Conservation (phyloP, 2,797 vertebrate genomes). For the Tokudaia muenninki region DNA sequence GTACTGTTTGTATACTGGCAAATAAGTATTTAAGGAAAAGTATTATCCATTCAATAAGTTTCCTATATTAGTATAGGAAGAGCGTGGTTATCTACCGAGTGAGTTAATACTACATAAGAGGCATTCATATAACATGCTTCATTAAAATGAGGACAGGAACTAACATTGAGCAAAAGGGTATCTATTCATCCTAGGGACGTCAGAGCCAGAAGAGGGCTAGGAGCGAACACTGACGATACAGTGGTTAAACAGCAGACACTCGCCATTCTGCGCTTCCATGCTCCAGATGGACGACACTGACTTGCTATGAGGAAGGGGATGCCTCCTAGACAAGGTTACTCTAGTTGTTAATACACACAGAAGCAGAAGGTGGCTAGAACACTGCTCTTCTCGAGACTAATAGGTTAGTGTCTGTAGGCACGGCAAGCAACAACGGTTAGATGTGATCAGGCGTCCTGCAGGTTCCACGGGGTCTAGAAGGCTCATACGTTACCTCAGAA, state of each 20-base stretch:
- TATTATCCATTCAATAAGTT: neutral
- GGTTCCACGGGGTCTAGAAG: conserved; percentile 7
- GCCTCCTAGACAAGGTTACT: conserved; percentile 75
- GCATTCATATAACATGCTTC: neutral
- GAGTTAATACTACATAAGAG: conserved; percentile 70
- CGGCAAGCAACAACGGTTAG: conserved; percentile 66
- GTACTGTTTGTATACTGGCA: neutral
- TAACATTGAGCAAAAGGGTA: neutral
- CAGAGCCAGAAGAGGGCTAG: conserved; percentile 32
- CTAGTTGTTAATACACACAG: conserved; percentile 85
- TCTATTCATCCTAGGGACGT: neutral
- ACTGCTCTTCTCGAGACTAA: conserved; percentile 47
- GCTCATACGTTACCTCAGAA: conserved; percentile 88
- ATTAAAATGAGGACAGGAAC: neutral
- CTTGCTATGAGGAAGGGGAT: conserved; percentile 59
- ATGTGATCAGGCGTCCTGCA: neutral
- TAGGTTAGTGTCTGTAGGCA: conserved; percentile 87
- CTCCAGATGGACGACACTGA: neutral
- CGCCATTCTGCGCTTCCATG: neutral
- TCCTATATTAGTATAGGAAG: conserved; percentile 59
- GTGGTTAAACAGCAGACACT: conserved; percentile 30
- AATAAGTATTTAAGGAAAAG: conserved; percentile 8
- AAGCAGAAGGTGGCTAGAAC: conserved; percentile 34
- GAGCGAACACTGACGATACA: accelerated
- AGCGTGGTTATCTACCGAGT: conserved; percentile 48